Evolutionary conservation across 35 echinoderm and acorn worm genomes (phyloP).

Genomic region (Heliocidaris erythrogramma): DNA sequence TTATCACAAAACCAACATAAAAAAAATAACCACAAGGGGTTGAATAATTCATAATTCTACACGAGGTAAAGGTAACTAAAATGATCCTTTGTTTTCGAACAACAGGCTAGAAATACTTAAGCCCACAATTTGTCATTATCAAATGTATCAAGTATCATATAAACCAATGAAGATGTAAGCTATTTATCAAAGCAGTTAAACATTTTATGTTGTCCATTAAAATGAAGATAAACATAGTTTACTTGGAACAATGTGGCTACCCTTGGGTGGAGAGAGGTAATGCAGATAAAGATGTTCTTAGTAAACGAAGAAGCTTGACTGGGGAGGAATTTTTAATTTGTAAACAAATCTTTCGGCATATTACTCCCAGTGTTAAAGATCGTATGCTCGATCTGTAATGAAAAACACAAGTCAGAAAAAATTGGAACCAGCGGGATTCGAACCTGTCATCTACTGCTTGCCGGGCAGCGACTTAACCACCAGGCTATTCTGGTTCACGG

Average conservation of each 20-base stretch:
- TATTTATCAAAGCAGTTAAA: not conserved
- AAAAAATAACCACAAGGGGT: not conserved
- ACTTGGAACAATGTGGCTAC: not conserved
- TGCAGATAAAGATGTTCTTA: slow-evolving; percentile 24
- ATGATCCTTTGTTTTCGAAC: not conserved
- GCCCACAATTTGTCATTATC: not conserved
- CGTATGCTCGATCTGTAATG: no score
- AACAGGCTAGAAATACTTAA: not conserved
- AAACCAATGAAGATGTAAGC: not conserved
- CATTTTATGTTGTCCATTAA: not conserved
- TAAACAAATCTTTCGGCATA: no score
- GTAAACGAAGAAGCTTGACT: no score
- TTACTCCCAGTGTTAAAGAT: no score
- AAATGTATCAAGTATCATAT: not conserved
- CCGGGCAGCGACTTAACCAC: no score
- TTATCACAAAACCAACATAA: not conserved
- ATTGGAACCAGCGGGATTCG: no score
- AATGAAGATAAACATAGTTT: not conserved
- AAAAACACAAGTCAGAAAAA: no score
- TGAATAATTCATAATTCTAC: not conserved
- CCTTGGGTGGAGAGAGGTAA: slow-evolving; percentile 29
- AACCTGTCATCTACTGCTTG: no score
- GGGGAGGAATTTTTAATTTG: no score
- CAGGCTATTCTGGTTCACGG: no score
- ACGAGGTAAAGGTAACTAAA: not conserved